phyloP scores from a whole-genome alignment of 1,140 invertebrate species.

The Ladona fulva region DNA sequence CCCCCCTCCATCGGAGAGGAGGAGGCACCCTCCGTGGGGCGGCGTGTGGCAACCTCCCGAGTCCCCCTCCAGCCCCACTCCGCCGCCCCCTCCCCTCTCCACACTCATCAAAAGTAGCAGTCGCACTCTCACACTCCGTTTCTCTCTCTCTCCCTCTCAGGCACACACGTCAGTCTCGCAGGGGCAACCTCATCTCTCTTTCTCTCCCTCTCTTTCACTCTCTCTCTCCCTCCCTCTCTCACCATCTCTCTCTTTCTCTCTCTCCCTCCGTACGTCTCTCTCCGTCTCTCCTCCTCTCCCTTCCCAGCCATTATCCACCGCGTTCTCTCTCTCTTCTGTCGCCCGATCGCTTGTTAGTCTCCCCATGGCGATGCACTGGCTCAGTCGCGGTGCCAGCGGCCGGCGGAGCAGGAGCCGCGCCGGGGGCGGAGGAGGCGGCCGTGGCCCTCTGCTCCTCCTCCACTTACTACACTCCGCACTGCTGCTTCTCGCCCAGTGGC shows the following conservation, averaged over 20 bases:
- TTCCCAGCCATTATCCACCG: not conserved
- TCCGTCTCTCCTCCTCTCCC: not conserved
- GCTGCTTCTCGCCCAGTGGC: not conserved
- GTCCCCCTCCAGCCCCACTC: not conserved
- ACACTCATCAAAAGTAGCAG: not conserved
- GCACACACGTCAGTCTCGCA: slow-evolving; percentile 1
- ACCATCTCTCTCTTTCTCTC: not conserved
- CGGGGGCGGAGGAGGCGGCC: slow-evolving; percentile 13
- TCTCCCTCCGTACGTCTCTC: not conserved
- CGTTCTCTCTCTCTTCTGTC: not conserved
- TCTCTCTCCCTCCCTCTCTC: not conserved
- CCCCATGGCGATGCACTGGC: slow-evolving; percentile 4
- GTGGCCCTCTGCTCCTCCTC: not conserved
- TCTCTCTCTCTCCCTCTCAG: slow-evolving; percentile 6
- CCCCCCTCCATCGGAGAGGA: not conserved
- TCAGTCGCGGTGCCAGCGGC: slow-evolving; percentile 8
- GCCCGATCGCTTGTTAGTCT: not conserved
- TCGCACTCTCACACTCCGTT: not conserved
- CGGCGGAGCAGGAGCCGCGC: slow-evolving; percentile 2
- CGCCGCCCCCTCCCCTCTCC: not conserved
- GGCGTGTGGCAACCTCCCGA: not conserved
- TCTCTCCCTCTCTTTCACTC: not conserved
- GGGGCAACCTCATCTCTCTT: not conserved
- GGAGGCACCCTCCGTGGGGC: slow-evolving; percentile 2
- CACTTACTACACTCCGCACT: not conserved